A percentile compares a stretch with the other conserved stretches of the same genome.
Conservation (phyloP, 2,888 invertebrate species). For the Melanargia galathea region DNA sequence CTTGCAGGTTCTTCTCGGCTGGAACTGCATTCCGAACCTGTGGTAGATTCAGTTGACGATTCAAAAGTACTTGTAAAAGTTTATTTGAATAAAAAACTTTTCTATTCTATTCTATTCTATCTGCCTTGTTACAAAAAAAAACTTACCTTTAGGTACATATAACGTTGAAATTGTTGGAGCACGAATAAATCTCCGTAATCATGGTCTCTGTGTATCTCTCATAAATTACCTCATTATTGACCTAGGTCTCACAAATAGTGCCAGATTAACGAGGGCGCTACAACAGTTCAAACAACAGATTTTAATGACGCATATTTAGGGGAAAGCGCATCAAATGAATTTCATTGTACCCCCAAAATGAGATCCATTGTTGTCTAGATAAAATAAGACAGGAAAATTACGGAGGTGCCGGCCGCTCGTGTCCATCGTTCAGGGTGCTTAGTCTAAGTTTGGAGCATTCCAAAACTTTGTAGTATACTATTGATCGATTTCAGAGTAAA, state of each 20-base stretch:
- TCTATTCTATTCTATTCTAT: too few relatives aligned
- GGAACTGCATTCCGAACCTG: too few relatives aligned
- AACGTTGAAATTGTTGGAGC: background rate
- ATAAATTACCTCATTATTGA: conserved; percentile 29
- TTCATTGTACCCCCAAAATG: conserved; percentile 75
- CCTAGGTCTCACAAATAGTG: conserved; percentile 41
- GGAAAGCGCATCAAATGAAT: conserved; percentile 69
- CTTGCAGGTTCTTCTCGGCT: too few relatives aligned
- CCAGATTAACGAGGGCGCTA: conserved; percentile 40
- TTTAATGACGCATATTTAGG: conserved; percentile 73
- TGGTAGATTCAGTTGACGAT: too few relatives aligned
- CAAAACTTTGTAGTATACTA: too few relatives aligned
- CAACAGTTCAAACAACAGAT: conserved; percentile 47
- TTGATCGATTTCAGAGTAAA: too few relatives aligned
- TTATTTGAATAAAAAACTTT: too few relatives aligned
- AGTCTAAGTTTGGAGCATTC: too few relatives aligned
- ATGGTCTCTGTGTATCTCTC: conserved; percentile 10
- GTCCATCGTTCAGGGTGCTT: conserved; percentile 68
- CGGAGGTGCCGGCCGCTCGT: conserved; percentile 59
- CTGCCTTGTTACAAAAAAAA: too few relatives aligned
- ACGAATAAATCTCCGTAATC: background rate
- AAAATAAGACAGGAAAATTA: conserved; percentile 79
- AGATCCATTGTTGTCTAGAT: conserved; percentile 72
- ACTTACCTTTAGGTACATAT: background rate
- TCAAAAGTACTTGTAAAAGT: too few relatives aligned